phyloP scores from a whole-genome alignment of 2,888 invertebrate genomes.

The Oligia latruncula region DNA sequence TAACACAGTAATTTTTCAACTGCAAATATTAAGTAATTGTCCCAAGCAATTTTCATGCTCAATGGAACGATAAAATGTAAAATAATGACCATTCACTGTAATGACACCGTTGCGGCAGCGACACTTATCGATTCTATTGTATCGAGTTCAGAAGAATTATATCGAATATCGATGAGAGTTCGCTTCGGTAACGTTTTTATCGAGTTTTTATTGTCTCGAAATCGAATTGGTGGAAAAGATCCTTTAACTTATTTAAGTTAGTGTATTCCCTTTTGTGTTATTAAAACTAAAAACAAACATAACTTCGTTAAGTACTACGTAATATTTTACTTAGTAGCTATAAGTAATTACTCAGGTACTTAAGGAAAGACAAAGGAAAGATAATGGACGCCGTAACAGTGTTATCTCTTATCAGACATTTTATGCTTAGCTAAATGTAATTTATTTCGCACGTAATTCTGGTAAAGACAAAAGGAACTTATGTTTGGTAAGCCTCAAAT shows the following conservation, averaged over 20 bases:
- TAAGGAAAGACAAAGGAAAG: conserved; percentile 54
- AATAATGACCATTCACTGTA: conserved; percentile 47
- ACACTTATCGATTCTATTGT: conserved; percentile 43
- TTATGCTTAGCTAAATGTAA: conserved; percentile 52
- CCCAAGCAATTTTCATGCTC: conserved; percentile 38
- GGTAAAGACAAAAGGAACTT: conserved; percentile 31
- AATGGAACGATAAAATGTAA: conserved; percentile 44
- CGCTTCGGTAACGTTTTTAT: conserved; percentile 9
- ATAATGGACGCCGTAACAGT: conserved; percentile 59
- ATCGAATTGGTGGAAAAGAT: neutral
- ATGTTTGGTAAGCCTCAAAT: conserved; percentile 17
- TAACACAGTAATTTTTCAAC: conserved; percentile 9
- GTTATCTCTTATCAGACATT: conserved; percentile 61
- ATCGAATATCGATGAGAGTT: conserved; percentile 34
- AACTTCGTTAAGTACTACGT: conserved; percentile 5
- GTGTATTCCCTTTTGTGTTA: neutral
- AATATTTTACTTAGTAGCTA: conserved; percentile 49
- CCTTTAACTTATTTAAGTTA: neutral
- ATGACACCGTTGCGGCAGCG: conserved; percentile 20
- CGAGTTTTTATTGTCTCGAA: neutral
- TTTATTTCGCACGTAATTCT: conserved; percentile 44
- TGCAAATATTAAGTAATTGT: conserved; percentile 48
- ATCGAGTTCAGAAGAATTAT: conserved; percentile 35
- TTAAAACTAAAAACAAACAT: neutral
- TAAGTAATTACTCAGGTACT: conserved; percentile 55